These are phyloP conservation scores for Stenodema calcarata DNA, from an alignment of 2,888 invertebrate species.

Conservation along the genomic window DNA sequence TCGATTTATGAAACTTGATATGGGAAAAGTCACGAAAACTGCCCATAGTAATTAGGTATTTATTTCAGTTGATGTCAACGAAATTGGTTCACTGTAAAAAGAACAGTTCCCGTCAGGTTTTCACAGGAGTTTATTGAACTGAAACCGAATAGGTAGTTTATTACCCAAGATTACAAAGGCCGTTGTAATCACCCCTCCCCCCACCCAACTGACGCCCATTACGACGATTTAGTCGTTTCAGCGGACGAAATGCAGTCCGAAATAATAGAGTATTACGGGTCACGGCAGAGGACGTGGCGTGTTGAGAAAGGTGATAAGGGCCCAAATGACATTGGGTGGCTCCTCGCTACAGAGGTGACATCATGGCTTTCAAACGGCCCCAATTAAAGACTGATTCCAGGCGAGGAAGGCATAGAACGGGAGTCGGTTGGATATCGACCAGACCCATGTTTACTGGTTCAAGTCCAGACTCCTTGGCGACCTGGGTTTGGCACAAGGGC, in stretches of 20 bases:
- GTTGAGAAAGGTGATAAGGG: not conserved
- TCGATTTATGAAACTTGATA: too few relatives aligned
- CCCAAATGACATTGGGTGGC: not conserved
- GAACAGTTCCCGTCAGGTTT: too few relatives aligned
- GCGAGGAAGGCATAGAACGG: not conserved
- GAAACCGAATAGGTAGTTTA: not conserved
- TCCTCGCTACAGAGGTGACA: not conserved
- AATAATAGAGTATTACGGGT: not conserved
- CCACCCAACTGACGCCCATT: too few relatives aligned
- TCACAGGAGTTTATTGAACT: too few relatives aligned
- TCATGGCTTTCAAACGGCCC: not conserved
- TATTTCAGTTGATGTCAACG: too few relatives aligned
- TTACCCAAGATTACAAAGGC: not conserved
- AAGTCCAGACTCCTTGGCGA: constrained; percentile 49
- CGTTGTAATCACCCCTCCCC: not conserved
- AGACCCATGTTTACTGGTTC: constrained; percentile 47
- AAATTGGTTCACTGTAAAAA: too few relatives aligned
- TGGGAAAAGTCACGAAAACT: too few relatives aligned
- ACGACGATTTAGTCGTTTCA: not conserved
- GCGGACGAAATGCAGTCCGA: not conserved
- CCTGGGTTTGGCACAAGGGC: constrained; percentile 43
- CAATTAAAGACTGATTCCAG: constrained; percentile 32
- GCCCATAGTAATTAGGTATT: too few relatives aligned
- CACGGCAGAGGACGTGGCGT: not conserved
- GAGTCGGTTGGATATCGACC: constrained; percentile 36